Conservation (phyloP, 1,140 invertebrate genomes). For the Sitobion miscanthi region DNA sequence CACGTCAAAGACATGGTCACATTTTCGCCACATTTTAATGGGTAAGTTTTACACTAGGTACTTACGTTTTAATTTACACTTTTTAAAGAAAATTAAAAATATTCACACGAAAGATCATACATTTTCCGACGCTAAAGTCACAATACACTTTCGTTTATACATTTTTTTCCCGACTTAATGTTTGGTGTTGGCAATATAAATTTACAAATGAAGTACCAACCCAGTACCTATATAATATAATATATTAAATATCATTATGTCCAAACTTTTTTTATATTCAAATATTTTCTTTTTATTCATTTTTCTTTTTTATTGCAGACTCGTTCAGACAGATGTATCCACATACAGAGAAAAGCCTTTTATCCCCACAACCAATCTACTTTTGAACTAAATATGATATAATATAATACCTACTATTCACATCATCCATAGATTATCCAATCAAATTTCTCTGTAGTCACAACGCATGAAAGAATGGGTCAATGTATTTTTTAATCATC, state of each 20-base stretch:
- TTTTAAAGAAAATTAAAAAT: background rate
- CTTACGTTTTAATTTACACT: background rate
- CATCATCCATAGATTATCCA: background rate
- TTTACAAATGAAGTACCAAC: background rate
- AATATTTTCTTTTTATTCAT: background rate
- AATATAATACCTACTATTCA: background rate
- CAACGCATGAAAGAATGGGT: background rate
- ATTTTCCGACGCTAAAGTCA: background rate
- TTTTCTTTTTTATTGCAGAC: conserved; percentile 40
- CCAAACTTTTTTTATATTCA: background rate
- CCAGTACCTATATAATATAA: too few species aligned
- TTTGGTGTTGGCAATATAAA: background rate
- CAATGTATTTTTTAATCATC: background rate
- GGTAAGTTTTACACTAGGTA: background rate
- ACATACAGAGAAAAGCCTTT: conserved; percentile 39
- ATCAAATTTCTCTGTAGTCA: conserved; percentile 4
- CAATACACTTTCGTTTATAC: background rate
- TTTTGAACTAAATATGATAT: conserved; percentile 42
- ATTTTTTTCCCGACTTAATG: background rate
- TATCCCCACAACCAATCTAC: conserved; percentile 23
- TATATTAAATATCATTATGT: background rate
- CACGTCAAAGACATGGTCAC: conserved; percentile 59
- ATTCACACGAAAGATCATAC: background rate
- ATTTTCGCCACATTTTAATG: conserved; percentile 43
- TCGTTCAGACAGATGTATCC: conserved; percentile 47